Base-by-base conservation (phyloP, 2,797 vertebrate genomes). In the Paedocypris micromegethes region DNA sequence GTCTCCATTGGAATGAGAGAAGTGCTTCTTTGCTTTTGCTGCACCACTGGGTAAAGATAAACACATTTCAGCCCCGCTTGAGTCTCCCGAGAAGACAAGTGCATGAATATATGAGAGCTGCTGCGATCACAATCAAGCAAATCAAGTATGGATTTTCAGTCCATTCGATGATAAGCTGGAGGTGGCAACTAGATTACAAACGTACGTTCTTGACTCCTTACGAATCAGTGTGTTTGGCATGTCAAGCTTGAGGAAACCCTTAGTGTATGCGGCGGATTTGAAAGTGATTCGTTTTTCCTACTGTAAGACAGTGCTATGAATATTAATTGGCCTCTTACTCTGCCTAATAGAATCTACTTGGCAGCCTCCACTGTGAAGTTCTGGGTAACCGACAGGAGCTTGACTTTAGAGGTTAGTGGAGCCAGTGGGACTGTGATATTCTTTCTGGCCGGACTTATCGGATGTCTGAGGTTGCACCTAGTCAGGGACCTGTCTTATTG, bases 71-170 rank as follows among this genome's bases (percentile, higher is more conserved):
- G 49, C 39, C 9, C 39, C 23, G 56, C 45, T 60, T 40, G 46
- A 44, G 42, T 47, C 66, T 64, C 55, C 23, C 45, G 54, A 64
- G 46, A 41, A 7, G 56, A 50, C 51, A 50, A 43, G 65, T 47
- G 44, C 41, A 23, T 70, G 66, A 69, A 64, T 64, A 42, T 57
- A 59, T 67, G 66, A 70, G 62, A 66, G 62, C 37, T 47, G 58
- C 5, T n/a, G 38, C 75, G 70, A 77, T 77, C 65, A 65, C 60
- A 77, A 77, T 77, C 72, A 77, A 60, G 65, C 69, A 74, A 74
- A 77, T 77, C 45, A 50, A 72, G 50, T 72, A 75, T 75, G 58
- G 73, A 75, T 75, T 77, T 77, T 72, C 64, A 55, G 44, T 52
- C 67, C 61, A 59, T n/a, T 57, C 0, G 2, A 53, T 69, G 69